phyloP scores from a whole-genome alignment of 2,888 invertebrate genomes.

The Agapostemon virescens region DNA sequence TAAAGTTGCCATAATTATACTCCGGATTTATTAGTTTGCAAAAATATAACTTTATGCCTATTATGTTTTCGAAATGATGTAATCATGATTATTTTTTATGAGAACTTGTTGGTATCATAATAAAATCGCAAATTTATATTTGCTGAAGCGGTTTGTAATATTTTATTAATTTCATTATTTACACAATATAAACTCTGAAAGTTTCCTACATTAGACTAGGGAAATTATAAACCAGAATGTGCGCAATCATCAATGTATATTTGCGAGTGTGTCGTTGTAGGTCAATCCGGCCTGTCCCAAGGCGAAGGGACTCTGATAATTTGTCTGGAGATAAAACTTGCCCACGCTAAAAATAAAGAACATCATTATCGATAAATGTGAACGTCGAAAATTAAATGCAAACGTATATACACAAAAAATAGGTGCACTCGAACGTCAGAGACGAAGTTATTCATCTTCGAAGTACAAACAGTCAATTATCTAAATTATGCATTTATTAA shows the following conservation, averaged over 20 bases:
- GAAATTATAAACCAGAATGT: not conserved
- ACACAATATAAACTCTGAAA: too few relatives aligned
- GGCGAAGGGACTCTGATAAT: not conserved
- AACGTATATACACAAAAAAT: too few relatives aligned
- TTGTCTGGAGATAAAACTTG: not conserved
- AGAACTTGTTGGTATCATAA: not conserved
- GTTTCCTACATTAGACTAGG: too few relatives aligned
- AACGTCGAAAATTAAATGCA: too few relatives aligned
- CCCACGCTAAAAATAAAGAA: not conserved
- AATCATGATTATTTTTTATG: not conserved
- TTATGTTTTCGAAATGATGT: not conserved
- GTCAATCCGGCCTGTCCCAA: not conserved
- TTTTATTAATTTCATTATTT: not conserved
- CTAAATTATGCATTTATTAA: too few relatives aligned
- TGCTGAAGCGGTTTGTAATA: not conserved
- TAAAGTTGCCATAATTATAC: not conserved
- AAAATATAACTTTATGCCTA: not conserved
- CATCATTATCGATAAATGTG: too few relatives aligned
- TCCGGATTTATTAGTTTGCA: not conserved
- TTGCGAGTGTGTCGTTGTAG: not conserved
- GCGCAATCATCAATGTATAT: not conserved
- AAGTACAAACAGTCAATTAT: too few relatives aligned
- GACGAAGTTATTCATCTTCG: too few relatives aligned
- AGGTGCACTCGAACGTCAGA: too few relatives aligned
- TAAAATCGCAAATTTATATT: not conserved